These are phyloP conservation scores for Pseudorasbora parva DNA, from an alignment of 2,113 vertebrate species.

Conservation along the genomic window DNA sequence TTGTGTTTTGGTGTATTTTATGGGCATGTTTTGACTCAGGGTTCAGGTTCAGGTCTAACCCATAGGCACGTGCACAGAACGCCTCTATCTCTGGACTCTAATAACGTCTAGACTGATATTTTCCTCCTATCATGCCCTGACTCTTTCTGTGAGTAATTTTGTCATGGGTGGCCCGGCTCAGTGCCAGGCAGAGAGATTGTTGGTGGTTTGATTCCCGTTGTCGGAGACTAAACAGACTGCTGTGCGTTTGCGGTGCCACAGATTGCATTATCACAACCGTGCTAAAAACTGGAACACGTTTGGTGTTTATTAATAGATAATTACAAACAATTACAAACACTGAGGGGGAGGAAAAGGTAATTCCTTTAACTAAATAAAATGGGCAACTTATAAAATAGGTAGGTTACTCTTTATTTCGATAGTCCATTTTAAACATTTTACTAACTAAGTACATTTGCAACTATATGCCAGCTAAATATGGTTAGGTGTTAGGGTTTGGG, in stretches of 20 bases:
- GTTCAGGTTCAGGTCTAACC: too few species aligned
- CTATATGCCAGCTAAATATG: too few species aligned
- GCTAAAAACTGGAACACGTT: conserved; percentile 53
- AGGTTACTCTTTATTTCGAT: too few species aligned
- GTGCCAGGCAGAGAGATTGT: conserved; percentile 27
- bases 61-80: too few species aligned
- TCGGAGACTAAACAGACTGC: conserved; percentile 66
- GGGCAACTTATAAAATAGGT: background rate
- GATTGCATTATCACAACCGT: conserved; percentile 67
- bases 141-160: conserved; percentile 2
- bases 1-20: too few species aligned
- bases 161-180: conserved; percentile 16
- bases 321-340: background rate
- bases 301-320: conserved; percentile 49
- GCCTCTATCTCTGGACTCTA: background rate
- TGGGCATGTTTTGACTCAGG: too few species aligned
- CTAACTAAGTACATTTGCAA: too few species aligned
- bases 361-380: background rate
- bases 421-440: too few species aligned
- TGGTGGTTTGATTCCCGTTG: conserved; percentile 51
- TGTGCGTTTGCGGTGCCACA: conserved; percentile 58
- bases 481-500: too few species aligned
- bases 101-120: conserved; percentile 11
- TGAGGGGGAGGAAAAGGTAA: background rate
- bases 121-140: conserved; percentile 21